phyloP scores from a whole-genome alignment of 35 echinoderm and acorn worm species.

The Holothuria glaberrima region DNA sequence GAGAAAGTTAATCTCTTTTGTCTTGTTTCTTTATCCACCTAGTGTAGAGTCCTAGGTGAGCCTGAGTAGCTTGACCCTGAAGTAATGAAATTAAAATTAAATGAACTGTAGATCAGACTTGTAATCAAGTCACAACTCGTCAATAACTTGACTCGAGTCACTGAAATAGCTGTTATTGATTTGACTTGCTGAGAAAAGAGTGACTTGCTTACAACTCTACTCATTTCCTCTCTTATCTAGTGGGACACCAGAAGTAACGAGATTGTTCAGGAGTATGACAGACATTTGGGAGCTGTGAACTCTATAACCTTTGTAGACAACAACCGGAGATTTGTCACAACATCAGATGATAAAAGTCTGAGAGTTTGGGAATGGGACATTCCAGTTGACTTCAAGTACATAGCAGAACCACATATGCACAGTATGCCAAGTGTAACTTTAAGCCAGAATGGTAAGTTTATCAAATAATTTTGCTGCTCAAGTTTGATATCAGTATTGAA shows the following conservation, averaged over 20 bases:
- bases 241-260: conserved; percentile 92
- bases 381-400: conserved; percentile 99
- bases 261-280: conserved; percentile 96
- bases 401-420: conserved; percentile 98
- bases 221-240: conserved; percentile 57
- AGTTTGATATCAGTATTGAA: not conserved
- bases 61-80: too few species aligned
- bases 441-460: conserved; percentile 89
- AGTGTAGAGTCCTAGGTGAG: too few species aligned
- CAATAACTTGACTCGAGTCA: too few species aligned
- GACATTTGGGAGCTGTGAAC: conserved; percentile 97
- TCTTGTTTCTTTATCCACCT: too few species aligned
- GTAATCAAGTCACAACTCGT: too few species aligned
- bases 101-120: too few species aligned
- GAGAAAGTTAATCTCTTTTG: too few species aligned
- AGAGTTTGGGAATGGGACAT: conserved; percentile 99
- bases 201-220: too few species aligned
- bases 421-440: conserved; percentile 96
- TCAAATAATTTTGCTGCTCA: not conserved
- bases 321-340: conserved; percentile 91
- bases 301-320: conserved; percentile 98
- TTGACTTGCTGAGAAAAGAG: too few species aligned
- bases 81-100: too few species aligned
- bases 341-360: conserved; percentile 96
- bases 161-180: too few species aligned